Conservation (phyloP, 64 coral and sea anemone genomes). For the Pachyseris speciosa region DNA sequence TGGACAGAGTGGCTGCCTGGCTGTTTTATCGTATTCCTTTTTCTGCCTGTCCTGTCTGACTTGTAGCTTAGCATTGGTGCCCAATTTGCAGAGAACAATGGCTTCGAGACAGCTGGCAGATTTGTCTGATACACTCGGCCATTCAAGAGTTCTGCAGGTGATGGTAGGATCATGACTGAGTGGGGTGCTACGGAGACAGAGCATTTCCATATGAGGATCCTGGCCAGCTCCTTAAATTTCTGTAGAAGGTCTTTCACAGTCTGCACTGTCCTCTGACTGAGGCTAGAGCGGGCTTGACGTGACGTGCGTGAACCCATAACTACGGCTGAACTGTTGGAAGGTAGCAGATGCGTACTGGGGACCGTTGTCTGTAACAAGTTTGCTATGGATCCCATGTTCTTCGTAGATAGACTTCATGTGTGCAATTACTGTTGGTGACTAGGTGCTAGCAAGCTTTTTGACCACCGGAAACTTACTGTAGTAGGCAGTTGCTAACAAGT, state of each 20-base stretch:
- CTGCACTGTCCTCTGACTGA: constrained; percentile 40
- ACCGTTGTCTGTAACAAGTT: constrained; percentile 48
- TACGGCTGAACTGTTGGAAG: constrained; percentile 48
- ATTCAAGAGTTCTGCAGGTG: constrained; percentile 65
- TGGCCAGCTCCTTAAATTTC: constrained; percentile 75
- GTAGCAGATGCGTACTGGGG: constrained; percentile 40
- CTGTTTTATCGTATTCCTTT: not conserved
- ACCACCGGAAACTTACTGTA: constrained; percentile 55
- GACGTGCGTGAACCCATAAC: constrained; percentile 51
- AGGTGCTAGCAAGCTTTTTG: constrained; percentile 1
- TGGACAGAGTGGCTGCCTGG: not conserved
- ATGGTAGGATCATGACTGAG: constrained; percentile 46
- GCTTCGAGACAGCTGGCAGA: constrained; percentile 40
- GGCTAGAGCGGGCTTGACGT: constrained; percentile 20
- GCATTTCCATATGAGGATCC: constrained; percentile 75
- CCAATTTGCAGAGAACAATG: not conserved
- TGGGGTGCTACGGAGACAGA: constrained; percentile 65
- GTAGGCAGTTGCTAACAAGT: constrained; percentile 20
- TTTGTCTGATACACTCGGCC: constrained; percentile 38
- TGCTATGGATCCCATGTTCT: constrained; percentile 43
- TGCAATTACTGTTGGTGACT: constrained; percentile 2
- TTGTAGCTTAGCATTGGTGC: not conserved
- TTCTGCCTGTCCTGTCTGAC: constrained; percentile 26
- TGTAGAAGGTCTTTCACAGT: constrained; percentile 63
- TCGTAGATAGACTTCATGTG: constrained; percentile 56